phyloP scores from a whole-genome alignment of 2,797 vertebrate genomes.

The Sebastes oblongus region DNA sequence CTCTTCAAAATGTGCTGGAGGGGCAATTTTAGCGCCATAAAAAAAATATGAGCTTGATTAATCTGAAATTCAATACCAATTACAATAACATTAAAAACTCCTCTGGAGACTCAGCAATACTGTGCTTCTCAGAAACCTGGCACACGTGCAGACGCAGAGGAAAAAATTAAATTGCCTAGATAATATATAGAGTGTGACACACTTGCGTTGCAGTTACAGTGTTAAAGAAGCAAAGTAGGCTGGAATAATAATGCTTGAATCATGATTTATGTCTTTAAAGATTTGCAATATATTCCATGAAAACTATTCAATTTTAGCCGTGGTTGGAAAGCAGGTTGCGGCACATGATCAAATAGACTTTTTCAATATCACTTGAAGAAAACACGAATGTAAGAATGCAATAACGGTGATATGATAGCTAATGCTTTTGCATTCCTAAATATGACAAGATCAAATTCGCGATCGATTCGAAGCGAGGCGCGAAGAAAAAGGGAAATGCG shows the following conservation, averaged over 20 bases:
- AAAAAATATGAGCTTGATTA: slow-evolving; percentile 65
- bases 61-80: slow-evolving; percentile 69
- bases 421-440: slow-evolving; percentile 33
- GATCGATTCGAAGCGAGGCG: slow-evolving; percentile 33
- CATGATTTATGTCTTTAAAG: slow-evolving; percentile 32
- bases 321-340: neutral
- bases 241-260: slow-evolving; percentile 35
- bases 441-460: slow-evolving; percentile 42
- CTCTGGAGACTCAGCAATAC: slow-evolving; percentile 24
- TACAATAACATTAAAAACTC: slow-evolving; percentile 57
- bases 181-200: slow-evolving; percentile 31
- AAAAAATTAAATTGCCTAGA: slow-evolving; percentile 26
- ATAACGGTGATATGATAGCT: neutral
- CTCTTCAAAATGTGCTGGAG: slow-evolving; percentile 55
- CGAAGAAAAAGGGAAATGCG: slow-evolving; percentile 29
- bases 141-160: slow-evolving; percentile 26
- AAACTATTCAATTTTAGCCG: slow-evolving; percentile 27
- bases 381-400: slow-evolving; percentile 9
- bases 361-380: slow-evolving; percentile 18
- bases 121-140: slow-evolving; percentile 28
- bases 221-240: slow-evolving; percentile 19
- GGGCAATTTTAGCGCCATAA: slow-evolving; percentile 57
- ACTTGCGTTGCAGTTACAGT: slow-evolving; percentile 16
- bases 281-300: slow-evolving; percentile 34
- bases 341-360: slow-evolving; percentile 16